Evolutionary conservation across 2,113 vertebrate genomes (phyloP).

Genomic region (Gasterosteus aculeatus): DNA sequence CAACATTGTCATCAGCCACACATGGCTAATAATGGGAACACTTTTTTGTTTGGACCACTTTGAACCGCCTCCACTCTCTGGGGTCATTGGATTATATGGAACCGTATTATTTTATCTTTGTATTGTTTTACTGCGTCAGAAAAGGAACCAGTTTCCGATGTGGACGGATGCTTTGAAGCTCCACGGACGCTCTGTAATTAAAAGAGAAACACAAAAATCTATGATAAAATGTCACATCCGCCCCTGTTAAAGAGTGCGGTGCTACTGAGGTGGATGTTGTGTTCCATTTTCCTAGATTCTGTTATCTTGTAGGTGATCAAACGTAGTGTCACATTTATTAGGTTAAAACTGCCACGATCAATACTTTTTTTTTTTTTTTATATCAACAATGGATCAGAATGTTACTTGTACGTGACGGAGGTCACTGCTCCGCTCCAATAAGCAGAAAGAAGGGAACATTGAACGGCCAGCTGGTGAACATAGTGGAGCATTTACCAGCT

Average conservation of each 20-base stretch:
- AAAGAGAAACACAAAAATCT: neutral
- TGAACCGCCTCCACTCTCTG: conserved; percentile 23
- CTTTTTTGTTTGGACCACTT: conserved; percentile 50
- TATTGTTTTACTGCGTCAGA: conserved; percentile 16
- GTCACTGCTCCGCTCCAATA: no score
- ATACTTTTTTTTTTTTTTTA: neutral
- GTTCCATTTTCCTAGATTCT: neutral
- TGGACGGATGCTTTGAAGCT: neutral
- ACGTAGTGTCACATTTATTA: neutral
- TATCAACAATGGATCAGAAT: neutral
- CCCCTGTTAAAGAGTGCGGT: neutral
- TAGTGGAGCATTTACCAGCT: no score
- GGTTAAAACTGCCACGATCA: neutral
- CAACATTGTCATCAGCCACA: conserved; percentile 54
- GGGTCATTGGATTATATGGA: conserved; percentile 28
- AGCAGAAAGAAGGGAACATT: neutral
- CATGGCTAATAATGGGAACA: conserved; percentile 49
- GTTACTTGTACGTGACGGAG: neutral
- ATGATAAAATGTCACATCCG: neutral
- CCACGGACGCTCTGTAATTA: neutral
- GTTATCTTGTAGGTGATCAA: neutral
- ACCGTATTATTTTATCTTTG: neutral
- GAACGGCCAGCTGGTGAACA: no score
- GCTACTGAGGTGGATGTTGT: neutral
- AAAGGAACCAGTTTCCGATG: conserved; percentile 11